phyloP scores from a whole-genome alignment of 2,797 vertebrate genomes.

The Diglossa cyanea region DNA sequence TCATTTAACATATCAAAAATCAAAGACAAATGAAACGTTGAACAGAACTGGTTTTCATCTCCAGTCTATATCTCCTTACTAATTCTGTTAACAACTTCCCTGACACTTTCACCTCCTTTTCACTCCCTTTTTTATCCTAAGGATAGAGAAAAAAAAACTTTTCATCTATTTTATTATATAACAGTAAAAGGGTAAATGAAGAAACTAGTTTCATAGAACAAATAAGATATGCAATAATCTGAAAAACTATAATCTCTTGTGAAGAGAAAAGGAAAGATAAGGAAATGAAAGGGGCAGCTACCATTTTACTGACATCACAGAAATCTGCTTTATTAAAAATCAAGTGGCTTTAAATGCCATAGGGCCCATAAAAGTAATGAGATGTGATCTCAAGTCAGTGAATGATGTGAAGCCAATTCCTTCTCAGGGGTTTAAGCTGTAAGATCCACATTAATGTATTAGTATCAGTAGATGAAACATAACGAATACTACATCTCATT shows the following conservation, averaged over 20 bases:
- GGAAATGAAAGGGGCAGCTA: neutral
- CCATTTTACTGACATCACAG: constrained; percentile 3
- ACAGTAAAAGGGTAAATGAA: neutral
- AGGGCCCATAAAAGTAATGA: constrained; percentile 59
- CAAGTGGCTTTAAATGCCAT: constrained; percentile 57
- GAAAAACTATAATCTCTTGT: neutral
- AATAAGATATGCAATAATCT: neutral
- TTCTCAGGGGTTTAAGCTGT: constrained; percentile 48
- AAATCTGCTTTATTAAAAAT: constrained; percentile 3
- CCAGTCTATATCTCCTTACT: neutral
- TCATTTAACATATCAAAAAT: neutral
- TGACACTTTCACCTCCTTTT: neutral
- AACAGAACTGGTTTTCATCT: neutral
- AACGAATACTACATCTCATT: constrained; percentile 62
- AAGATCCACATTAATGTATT: constrained; percentile 62
- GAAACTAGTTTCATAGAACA: neutral
- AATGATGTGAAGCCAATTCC: constrained; percentile 48
- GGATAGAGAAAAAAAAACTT: neutral
- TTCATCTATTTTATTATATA: neutral
- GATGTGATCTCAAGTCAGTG: constrained; percentile 53
- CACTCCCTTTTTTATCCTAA: neutral
- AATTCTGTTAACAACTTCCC: neutral
- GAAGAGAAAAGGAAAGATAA: neutral
- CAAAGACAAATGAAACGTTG: neutral
- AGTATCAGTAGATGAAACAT: constrained; percentile 69